A percentile compares a stretch with the other conserved stretches of the same genome.
phyloP scores from a whole-genome alignment of 2,888 invertebrate species.

The Tetropium fuscum region DNA sequence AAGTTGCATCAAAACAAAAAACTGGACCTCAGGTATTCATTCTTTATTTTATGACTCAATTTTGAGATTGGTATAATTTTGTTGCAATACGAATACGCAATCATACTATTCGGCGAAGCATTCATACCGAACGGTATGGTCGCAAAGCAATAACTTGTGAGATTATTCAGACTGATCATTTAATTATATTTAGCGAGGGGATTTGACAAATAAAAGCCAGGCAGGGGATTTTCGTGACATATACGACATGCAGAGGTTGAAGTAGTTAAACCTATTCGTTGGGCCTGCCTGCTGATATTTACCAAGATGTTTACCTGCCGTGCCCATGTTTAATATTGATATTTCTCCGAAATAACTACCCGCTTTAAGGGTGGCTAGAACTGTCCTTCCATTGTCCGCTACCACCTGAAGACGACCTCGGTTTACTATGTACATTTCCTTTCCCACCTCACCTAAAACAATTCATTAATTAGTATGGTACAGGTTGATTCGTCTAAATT shows the following conservation, averaged over 20 bases:
- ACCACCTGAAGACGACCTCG: conserved; percentile 95
- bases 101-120: too few relatives aligned
- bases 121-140: too few relatives aligned
- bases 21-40: too few relatives aligned
- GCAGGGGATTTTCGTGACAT: conserved; percentile 44
- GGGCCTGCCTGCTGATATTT: conserved; percentile 76
- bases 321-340: conserved; percentile 99
- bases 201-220: conserved; percentile 56
- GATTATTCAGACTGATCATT: conserved; percentile 10
- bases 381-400: conserved; percentile 94
- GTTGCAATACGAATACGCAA: too few relatives aligned
- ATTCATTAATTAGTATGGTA: too few relatives aligned
- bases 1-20: too few relatives aligned
- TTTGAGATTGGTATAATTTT: too few relatives aligned
- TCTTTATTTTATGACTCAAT: too few relatives aligned
- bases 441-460: conserved; percentile 93
- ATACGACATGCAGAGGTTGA: conserved; percentile 38
- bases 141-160: conserved; percentile 21
- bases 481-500: too few relatives aligned
- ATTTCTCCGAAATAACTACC: conserved; percentile 99
- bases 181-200: conserved; percentile 28
- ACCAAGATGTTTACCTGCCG: conserved; percentile 98
- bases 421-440: conserved; percentile 99
- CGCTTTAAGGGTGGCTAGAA: conserved; percentile 96
- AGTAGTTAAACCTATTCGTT: too few relatives aligned